Percentiles rank a stretch among this genome's conserved stretches.
Conservation (phyloP, 2,113 vertebrate genomes). For the Mesocricetus auratus region DNA sequence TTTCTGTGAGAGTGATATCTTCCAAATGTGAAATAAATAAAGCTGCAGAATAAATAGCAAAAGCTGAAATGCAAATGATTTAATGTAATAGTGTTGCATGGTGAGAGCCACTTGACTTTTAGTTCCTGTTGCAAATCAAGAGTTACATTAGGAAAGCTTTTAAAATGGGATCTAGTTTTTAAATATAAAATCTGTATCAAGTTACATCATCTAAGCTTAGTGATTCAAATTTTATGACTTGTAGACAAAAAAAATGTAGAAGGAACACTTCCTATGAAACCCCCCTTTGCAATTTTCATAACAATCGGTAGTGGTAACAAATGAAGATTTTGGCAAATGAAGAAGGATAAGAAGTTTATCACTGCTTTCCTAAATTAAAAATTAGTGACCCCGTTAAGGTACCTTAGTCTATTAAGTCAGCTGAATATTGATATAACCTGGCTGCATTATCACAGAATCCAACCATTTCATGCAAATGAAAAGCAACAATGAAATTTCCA, state of each 20-base stretch:
- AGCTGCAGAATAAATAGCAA: slow-evolving; percentile 68
- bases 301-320: slow-evolving; percentile 8
- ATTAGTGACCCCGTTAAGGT: slow-evolving; percentile 78
- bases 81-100: slow-evolving; percentile 52
- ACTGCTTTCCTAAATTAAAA: slow-evolving; percentile 65
- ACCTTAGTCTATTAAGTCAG: slow-evolving; percentile 59
- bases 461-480: slow-evolving; percentile 42
- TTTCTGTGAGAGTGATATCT: slow-evolving; percentile 62
- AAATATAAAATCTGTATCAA: slow-evolving; percentile 71
- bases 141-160: slow-evolving; percentile 65
- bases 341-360: slow-evolving; percentile 64
- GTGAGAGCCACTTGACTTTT: slow-evolving; percentile 64
- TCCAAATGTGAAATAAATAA: slow-evolving; percentile 74
- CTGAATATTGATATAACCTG: slow-evolving; percentile 69
- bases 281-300: neutral
- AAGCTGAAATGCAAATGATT: slow-evolving; percentile 68
- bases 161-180: slow-evolving; percentile 57
- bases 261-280: slow-evolving; percentile 18
- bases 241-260: neutral
- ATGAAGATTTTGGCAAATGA: slow-evolving; percentile 67
- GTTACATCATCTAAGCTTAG: slow-evolving; percentile 58
- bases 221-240: slow-evolving; percentile 52
- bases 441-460: slow-evolving; percentile 70
- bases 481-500: slow-evolving; percentile 57
- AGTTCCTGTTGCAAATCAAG: slow-evolving; percentile 68